Evolutionary conservation across 1,140 invertebrate species (phyloP), one percentile per base, ranked within the genome.

Genomic region (Diorhabda sublineata): DNA sequence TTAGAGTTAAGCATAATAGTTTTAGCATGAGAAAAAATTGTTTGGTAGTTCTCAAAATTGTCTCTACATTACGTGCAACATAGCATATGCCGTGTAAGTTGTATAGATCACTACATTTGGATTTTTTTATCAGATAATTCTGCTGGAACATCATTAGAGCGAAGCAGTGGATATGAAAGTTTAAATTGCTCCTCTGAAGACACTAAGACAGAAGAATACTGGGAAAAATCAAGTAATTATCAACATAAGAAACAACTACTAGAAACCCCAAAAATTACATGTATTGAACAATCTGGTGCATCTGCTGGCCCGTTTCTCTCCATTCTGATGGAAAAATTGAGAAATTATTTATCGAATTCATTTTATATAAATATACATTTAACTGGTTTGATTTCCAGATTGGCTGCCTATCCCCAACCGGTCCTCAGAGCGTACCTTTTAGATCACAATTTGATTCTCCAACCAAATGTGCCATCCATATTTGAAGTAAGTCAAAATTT

Each of bases 361-460:
- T 83, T 98, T 66, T 90, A 92, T 71, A 87, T 93, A 2, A 98
- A 97, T 84, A 86, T 98, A 63, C 90, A 95, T 77, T 83, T 98
- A 58, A 97, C 95, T 4, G 92, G 92, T 0, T 83, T 98, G 5
- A 87, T 99, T 11, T 91, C 93, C 56, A 88, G 93, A 67, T 83
- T 99, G 52, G 91, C 94, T 3, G 88, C 91, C 58, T 96, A 95
- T 81, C 92, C 95, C 0, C 92, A 97, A 71, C 92, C 94, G 3
- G 81, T 98, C 11, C 82, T 98, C 5, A 87, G 92, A 61, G 93
- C 95, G 1, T 90, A 97, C 79, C 83, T 98, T 44, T 84, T 98
- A 7, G 94, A 95, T 78, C 89, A 94, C 69, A 91, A 90, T 67
- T 87, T 96, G 64, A 90, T 94, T 64, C 89, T 96, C 75, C 94